Evolutionary conservation across 37 sponge, comb jelly and placozoan genomes (phyloP), one percentile per base, ranked within the genome.

Genomic region (Crambe crambe): DNA sequence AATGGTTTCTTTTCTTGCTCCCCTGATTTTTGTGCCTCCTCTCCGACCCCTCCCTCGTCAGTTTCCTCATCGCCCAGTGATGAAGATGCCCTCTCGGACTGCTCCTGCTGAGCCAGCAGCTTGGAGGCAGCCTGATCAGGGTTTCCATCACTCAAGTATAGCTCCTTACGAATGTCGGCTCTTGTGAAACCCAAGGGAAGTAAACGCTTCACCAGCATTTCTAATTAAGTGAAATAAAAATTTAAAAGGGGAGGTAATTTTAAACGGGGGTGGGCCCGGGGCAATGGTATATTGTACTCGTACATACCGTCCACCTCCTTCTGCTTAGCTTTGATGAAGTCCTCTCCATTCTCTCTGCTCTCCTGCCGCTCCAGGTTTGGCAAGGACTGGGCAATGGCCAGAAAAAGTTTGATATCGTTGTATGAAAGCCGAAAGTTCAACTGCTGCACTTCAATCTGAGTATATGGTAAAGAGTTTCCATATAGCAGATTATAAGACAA

Each of bases 361-460:
- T 70, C 71, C 23, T 30, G 34, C 10, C 21, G 47, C 70, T 39
- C 41, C 22, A 83, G 37, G 39, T 47, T 57, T 0, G 87, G 75
- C n/a, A 95, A 42, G 6, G 90, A 89, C 67, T 92, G 87, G 3
- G 80, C 78, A 20, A 95, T 95, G 37, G 92, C 87, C 69, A 91
- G 74, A 39, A 97, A 94, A 56, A 97, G 69, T 63, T 97, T 89
- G 56, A 97, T 75, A 47, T 97, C 97, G 42, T 86, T 83, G 70
- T 97, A 97, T 4, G 97, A 97, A 23, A 96, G 78, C 3, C 89
- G 56, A 42, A 83, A 78, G 60, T 79, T 89, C 79, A 89, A 64
- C 74, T 89, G 85, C 47, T 57, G 74, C 2, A 89, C 47, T 56
- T 74, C 80, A 47, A 89, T 39, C 89, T 89, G 43, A 5, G n/a